Base-by-base conservation (phyloP, 2,888 invertebrate species). In the Acanthopleura granulata region DNA sequence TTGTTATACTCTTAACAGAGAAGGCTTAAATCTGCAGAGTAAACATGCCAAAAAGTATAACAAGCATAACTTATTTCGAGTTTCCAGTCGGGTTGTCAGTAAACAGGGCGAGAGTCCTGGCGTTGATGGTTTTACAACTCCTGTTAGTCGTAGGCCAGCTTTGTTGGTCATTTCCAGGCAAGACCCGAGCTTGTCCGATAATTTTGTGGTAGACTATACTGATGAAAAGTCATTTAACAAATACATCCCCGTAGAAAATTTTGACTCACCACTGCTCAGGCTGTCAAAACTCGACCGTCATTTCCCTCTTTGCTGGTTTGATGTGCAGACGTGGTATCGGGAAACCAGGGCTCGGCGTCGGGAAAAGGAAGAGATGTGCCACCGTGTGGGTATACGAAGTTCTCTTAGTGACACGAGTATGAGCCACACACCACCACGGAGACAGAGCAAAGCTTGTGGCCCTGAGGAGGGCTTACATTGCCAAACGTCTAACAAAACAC, bases 261-360 rank as follows among this genome's bases (percentile, higher is more conserved):
- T 66, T 27, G 66, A 66, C 16, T 16, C 16, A 6, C 66, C 66
- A 66, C 22, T 66, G 66, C 25, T 12, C 25, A 22, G 29, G 25
- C 66, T 66, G 22, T 27, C 66, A 22, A 22, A 22, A 27, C 29
- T 66, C 25, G 66, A 66, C 25, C 22, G 66, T 16, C 66, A 66
- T 16, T 66, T 27, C 25, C 66, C 66, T 6, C 66, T 66, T 15
- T 66, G 66, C 14, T 66, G 66, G 66, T 66, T 66, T 27, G 66
- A 66, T 27, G 16, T 66, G 16, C 66, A 66, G 25, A 66, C 66
- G 16, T 66, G 66, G 66, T 66, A 66, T 27, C 66, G 66, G 16
- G 66, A 66, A 66, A 66, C 29, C 25, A 66, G 66, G 29, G 25
- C 29, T 57, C 18, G 22, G 12, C 3, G 57, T 9, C 57, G 22